Base-by-base conservation (phyloP, 2,113 vertebrate genomes). In the Labeo rohita region DNA sequence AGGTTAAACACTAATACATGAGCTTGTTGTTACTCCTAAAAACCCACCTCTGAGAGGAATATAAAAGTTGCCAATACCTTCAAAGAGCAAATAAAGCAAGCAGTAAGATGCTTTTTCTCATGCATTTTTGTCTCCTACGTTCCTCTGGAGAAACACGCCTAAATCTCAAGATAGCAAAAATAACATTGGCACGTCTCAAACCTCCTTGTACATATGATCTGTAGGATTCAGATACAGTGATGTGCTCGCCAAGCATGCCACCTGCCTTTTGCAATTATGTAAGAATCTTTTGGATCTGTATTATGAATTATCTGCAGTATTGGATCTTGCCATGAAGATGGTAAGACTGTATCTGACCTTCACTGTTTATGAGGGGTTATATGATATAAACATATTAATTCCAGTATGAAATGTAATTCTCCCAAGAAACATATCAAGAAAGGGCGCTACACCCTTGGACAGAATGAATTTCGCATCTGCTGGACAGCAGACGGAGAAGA, bases 181-280 rank as follows among this genome's bases (percentile, higher is more conserved):
- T 79, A 79, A 79, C 43, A 47, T 54, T 83, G 80, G 80, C 79
- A 54, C 13, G n/a, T 36, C 68, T 28, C 45, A 39, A 63, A 28
- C 59, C 54, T 74, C 70, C 43, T 49, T 36, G 34, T 73, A 70
- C 84, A 85, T 68, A 85, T 79, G 84, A 78, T 78, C 75, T 78
- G 21, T 56, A 70, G 77, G 74, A 85, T 68, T 39, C 73, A 75
- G 10, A 75, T 50, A 75, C 73, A 75, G 45, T 6, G 73, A 23
- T 4, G 74, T 79, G 36, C 70, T 68, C 16, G 23, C 56, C 59
- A 76, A 49, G 36, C 49, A 45, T 85, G 49, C 83, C 59, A 50
- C 39, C 16, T 79, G 74, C 28, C n/a, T 65, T 49, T 49, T 47
- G 12, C 59, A 80, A 18, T 47, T 80, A 47, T 80, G 2, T 47